Percentiles rank a stretch among this genome's conserved stretches.
Conservation (phyloP, 2,888 invertebrate species). For the Melieria picta region DNA sequence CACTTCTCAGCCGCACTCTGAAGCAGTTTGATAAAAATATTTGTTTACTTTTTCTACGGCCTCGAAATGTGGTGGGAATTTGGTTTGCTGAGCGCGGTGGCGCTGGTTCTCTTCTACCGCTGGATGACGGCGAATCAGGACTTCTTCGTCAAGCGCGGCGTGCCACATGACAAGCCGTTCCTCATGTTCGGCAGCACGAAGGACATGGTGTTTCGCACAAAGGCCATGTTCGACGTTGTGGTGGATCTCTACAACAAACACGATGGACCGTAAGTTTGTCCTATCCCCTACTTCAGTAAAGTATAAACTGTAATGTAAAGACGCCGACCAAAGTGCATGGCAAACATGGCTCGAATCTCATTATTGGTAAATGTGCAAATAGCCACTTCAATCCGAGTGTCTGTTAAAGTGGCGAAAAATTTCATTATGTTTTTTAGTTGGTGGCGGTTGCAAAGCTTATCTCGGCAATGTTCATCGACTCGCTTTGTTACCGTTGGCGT, state of each 20-base stretch:
- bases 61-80: conserved; percentile 51
- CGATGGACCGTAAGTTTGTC: conserved; percentile 63
- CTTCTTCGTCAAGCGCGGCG: conserved; percentile 50
- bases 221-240: conserved; percentile 67
- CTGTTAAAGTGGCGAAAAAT: too few species aligned
- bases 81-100: conserved; percentile 40
- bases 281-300: too few species aligned
- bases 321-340: too few species aligned
- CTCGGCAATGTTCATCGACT: too few species aligned
- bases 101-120: conserved; percentile 49
- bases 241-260: conserved; percentile 67
- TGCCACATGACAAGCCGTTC: conserved; percentile 47
- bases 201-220: conserved; percentile 55
- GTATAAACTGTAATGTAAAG: too few species aligned
- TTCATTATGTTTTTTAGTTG: too few species aligned
- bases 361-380: too few species aligned
- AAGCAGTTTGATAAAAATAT: neutral
- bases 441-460: too few species aligned
- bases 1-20: neutral
- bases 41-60: too few species aligned
- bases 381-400: too few species aligned
- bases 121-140: conserved; percentile 50
- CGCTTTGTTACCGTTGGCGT: too few species aligned
- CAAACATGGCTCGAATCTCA: too few species aligned
- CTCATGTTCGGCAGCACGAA: conserved; percentile 51